Base-by-base conservation (phyloP, 2,797 vertebrate genomes). In the Pipistrellus pipistrellus region DNA sequence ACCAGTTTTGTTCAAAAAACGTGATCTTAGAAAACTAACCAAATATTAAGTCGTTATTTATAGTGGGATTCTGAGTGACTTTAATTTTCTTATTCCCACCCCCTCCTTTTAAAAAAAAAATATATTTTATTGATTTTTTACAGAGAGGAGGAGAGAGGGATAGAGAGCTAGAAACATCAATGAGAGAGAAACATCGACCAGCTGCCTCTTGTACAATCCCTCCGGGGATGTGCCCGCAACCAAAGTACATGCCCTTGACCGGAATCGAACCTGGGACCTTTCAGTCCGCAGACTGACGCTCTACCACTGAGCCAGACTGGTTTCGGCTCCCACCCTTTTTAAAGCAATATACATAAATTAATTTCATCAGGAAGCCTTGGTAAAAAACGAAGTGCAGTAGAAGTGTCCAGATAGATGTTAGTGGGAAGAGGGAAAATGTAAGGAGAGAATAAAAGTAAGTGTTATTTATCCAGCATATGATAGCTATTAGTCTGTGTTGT, bases 351-450 rank as follows among this genome's bases (percentile, higher is more conserved):
- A 35, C 35, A 4, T 69, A 44, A 41, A 10, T 62, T 81, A 78
- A 73, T 92, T 89, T 93, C 66, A 75, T 78, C 41, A 87, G 77
- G 23, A 76, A 78, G 69, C 21, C 35, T 6, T 30, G 46, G 30
- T 57, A 35, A 81, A 80, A 83, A 76, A 8, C 23, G 35, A 78
- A 76, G 18, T 53, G 25, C 83, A 83, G 8, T 51, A 30, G 57
- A 71, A 77, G 10, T 57, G 15, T 8, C 48, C 64, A 55, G 55
- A 44, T 25, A 41, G 17, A n/a, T 78, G 13, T 51, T 35, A 62
- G 41, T 69, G 15, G 62, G 51, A 59, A 44, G 55, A 13, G 20
- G 44, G 53, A 44, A 55, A 80, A 48, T 23, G 12, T 10, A 80
- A 10, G 35, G 18, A 76, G 66, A 55, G 32, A 25, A 38, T 83